Conservation (phyloP, 2,797 vertebrate species). For the Leontopithecus rosalia region DNA sequence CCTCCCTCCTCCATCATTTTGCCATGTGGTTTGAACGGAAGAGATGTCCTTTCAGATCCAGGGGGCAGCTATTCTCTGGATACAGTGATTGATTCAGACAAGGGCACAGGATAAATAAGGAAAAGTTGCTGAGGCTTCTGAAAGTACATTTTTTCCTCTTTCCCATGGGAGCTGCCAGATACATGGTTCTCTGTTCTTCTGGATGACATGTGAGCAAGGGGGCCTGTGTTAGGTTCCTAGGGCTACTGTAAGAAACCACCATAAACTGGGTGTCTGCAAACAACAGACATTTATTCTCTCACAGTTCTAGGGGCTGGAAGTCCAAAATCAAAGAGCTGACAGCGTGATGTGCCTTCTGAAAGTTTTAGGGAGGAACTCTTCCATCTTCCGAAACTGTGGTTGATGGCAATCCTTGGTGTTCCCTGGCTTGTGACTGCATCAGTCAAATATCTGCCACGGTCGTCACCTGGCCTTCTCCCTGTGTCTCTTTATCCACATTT, state of each 20-base stretch:
- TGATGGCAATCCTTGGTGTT: not conserved
- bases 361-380: not conserved
- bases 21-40: not conserved
- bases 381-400: not conserved
- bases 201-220: accelerated
- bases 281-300: not conserved
- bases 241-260: not conserved
- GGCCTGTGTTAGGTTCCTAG: not conserved
- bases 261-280: not conserved
- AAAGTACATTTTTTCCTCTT: not conserved
- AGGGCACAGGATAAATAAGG: too few relatives aligned
- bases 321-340: not conserved
- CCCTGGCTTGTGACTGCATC: not conserved
- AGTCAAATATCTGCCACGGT: not conserved
- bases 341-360: not conserved
- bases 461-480: not conserved
- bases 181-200: not conserved
- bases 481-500: not conserved
- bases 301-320: not conserved
- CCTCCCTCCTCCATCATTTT: not conserved
- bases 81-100: not conserved
- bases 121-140: not conserved
- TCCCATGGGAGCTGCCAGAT: not conserved
- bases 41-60: not conserved
- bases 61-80: too few relatives aligned